phyloP scores from a whole-genome alignment of 2,113 vertebrate species.

The Dryoscopus gambensis region DNA sequence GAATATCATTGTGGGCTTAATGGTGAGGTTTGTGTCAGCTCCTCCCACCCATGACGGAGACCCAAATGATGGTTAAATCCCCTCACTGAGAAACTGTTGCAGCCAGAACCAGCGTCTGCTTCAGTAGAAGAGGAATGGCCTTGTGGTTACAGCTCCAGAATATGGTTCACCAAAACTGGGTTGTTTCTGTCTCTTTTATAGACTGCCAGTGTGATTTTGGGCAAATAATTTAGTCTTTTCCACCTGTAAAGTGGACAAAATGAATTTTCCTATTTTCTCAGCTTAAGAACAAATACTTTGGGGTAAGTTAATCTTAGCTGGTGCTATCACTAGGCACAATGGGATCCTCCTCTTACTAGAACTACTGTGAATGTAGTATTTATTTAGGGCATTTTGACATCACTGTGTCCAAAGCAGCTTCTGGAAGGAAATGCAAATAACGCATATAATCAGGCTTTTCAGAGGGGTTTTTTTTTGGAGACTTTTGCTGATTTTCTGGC shows the following conservation, averaged over 20 bases:
- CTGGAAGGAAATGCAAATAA: not conserved
- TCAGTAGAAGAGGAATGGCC: not conserved
- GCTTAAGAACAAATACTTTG: not conserved
- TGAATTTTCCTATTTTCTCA: not conserved
- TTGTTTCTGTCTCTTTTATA: not conserved
- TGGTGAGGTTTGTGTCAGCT: not conserved
- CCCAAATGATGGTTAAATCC: not conserved
- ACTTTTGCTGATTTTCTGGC: not conserved
- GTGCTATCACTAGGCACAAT: not conserved
- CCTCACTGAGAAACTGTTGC: not conserved
- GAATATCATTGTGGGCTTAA: not conserved
- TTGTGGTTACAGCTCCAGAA: not conserved
- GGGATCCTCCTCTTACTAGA: not conserved
- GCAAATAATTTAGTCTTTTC: not conserved
- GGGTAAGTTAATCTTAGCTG: not conserved
- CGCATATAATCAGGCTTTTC: not conserved
- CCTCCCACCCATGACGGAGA: not conserved
- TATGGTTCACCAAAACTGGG: not conserved
- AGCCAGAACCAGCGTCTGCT: constrained; percentile 17
- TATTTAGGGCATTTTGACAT: not conserved
- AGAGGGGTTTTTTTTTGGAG: not conserved
- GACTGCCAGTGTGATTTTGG: not conserved
- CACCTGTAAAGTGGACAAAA: constrained; percentile 13
- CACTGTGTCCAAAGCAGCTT: not conserved
- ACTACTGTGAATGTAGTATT: not conserved